Percentiles rank a stretch among this genome's conserved stretches.
These are phyloP conservation scores for Heteronetta atricapilla DNA, from an alignment of 2,113 vertebrate species.

Conservation along the genomic window DNA sequence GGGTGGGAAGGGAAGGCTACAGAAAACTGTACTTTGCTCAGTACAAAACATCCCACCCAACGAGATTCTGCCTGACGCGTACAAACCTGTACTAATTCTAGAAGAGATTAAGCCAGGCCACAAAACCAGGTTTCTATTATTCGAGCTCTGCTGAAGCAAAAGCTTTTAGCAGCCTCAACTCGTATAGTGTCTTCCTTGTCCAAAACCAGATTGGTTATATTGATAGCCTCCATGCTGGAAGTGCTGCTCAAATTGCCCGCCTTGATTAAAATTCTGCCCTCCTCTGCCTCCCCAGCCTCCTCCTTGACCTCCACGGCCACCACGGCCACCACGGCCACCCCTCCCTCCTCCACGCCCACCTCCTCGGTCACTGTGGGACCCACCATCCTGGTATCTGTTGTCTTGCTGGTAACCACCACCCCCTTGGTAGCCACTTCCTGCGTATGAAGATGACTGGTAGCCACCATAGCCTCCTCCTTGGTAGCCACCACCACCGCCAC, in stretches of 20 bases:
- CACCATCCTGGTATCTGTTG: constrained; percentile 85
- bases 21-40: constrained; percentile 9
- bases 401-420: constrained; percentile 81
- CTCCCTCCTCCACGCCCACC: constrained; percentile 80
- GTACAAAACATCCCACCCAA: not conserved
- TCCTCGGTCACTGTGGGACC: constrained; percentile 81
- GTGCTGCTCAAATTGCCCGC: constrained; percentile 98
- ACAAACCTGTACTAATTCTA: constrained; percentile 55
- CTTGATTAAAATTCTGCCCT: constrained; percentile 91
- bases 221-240: constrained; percentile 98
- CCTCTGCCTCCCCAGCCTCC: constrained; percentile 91
- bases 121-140: constrained; percentile 71
- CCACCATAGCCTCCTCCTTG: constrained; percentile 80
- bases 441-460: constrained; percentile 76
- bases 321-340: constrained; percentile 75
- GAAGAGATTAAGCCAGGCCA: constrained; percentile 51
- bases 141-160: constrained; percentile 79
- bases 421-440: constrained; percentile 81
- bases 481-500: constrained; percentile 81
- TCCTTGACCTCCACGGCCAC: constrained; percentile 82
- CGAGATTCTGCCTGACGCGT: constrained; percentile 35
- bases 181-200: constrained; percentile 91
- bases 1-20: not conserved
- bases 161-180: constrained; percentile 84
- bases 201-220: constrained; percentile 94